Base-by-base conservation (phyloP, 2,113 vertebrate genomes). In the Athene noctua region DNA sequence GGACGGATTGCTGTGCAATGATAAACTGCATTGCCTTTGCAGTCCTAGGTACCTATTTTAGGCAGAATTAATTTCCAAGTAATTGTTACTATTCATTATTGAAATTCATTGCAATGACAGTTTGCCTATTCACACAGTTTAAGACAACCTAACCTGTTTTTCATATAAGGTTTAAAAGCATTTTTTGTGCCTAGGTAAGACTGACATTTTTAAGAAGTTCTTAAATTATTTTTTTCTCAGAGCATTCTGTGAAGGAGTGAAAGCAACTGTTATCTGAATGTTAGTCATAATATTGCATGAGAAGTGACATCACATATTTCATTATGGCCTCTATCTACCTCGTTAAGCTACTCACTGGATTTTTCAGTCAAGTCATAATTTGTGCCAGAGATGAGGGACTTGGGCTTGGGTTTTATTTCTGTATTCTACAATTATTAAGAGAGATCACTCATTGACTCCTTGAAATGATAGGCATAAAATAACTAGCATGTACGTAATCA, bases 391-490 rank as follows among this genome's bases (percentile, higher is more conserved):
- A 59, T 63, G 6, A 81, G 34, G 61, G 36, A 65, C 36, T 65
- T 59, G 14, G 49, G 13, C 27, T 89, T 55, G 29, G 36, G 4
- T 65, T 97, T 82, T 82, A 51, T 77, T 92, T 73, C 32, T 84
- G 5, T 70, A 52, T 73, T 88, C 55, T 70, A 26, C 78, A 65
- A 92, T 86, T 95, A 90, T 93, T 80, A 62, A 67, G 55, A 83
- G 19, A 84, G 34, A 71, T 92, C 10, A 49, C 5, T 83, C 68
- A 84, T 25, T 91, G 80, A 82, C 25, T 91, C 19, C 59, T 92
- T 93, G 96, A 97, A 97, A 97, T 97, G 88, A 97, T 88, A 96
- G 86, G 73, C 93, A 96, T 96, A 97, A 97, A 97, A 96, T 85
- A 94, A 75, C 23, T 22, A 95, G 54, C 89, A 97, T 97, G 65